A percentile compares a stretch with the other conserved stretches of the same genome.
These are phyloP conservation scores for Tetrao urogallus DNA, from an alignment of 2,113 vertebrate species.

Conservation along the genomic window DNA sequence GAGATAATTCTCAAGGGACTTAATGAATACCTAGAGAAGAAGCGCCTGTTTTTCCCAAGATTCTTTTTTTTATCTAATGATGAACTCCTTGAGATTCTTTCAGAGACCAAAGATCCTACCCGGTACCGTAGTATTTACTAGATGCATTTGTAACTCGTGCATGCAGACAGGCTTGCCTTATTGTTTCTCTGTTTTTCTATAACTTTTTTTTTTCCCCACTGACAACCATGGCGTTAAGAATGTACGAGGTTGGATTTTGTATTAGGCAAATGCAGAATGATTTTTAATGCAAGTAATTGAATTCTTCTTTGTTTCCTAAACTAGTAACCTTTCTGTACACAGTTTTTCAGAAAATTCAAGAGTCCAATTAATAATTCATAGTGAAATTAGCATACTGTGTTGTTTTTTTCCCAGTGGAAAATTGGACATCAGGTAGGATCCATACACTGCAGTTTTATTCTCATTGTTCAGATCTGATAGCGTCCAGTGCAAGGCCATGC, in stretches of 20 bases:
- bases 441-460: background rate
- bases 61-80: constrained; percentile 96
- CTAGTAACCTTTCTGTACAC: background rate
- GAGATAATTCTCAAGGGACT: constrained; percentile 91
- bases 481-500: background rate
- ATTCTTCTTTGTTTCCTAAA: background rate
- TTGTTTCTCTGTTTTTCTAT: background rate
- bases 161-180: background rate
- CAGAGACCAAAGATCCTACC: constrained; percentile 93
- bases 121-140: constrained; percentile 73
- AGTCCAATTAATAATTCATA: background rate
- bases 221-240: background rate
- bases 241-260: background rate
- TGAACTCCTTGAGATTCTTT: constrained; percentile 92
- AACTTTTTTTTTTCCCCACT: background rate
- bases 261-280: background rate
- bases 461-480: background rate
- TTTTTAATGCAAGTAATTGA: background rate
- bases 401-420: background rate
- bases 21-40: constrained; percentile 93
- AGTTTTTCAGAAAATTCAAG: background rate
- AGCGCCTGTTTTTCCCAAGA: constrained; percentile 89
- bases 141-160: background rate
- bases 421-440: background rate
- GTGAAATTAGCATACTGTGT: background rate